A percentile compares a stretch with the other conserved stretches of the same genome.
These are phyloP conservation scores for Acromyrmex charruanus DNA, from an alignment of 1,140 invertebrate species.

Conservation along the genomic window DNA sequence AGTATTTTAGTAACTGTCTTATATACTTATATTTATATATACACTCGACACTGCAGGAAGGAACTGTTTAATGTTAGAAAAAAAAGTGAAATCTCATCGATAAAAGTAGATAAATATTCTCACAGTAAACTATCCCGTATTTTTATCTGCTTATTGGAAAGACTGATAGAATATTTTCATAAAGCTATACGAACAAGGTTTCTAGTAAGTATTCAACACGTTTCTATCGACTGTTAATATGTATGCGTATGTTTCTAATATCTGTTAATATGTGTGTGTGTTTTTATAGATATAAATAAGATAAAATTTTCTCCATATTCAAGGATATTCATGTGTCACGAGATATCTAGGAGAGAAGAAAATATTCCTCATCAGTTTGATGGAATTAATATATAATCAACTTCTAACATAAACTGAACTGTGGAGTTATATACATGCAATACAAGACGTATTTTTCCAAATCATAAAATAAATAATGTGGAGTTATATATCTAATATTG, in stretches of 20 bases:
- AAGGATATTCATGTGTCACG: conserved; percentile 8
- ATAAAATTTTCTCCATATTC: conserved; percentile 41
- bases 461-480: too few species aligned
- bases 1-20: neutral
- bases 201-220: neutral
- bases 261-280: neutral
- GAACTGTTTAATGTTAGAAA: neutral
- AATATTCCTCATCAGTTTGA: conserved; percentile 9
- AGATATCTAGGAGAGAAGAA: neutral
- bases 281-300: conserved; percentile 40
- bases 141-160: neutral
- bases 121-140: neutral
- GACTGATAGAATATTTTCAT: neutral
- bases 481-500: conserved; percentile 5
- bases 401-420: neutral
- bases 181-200: neutral
- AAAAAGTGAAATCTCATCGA: neutral
- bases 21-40: neutral
- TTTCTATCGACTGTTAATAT: neutral
- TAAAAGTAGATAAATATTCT: conserved; percentile 19
- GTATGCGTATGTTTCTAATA: neutral
- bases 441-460: too few species aligned
- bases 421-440: neutral
- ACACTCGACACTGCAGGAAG: neutral
- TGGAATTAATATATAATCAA: conserved; percentile 42